A percentile compares a stretch with the other conserved stretches of the same genome.
phyloP scores from a whole-genome alignment of 2,113 vertebrate species.

The Pteropus alecto region DNA sequence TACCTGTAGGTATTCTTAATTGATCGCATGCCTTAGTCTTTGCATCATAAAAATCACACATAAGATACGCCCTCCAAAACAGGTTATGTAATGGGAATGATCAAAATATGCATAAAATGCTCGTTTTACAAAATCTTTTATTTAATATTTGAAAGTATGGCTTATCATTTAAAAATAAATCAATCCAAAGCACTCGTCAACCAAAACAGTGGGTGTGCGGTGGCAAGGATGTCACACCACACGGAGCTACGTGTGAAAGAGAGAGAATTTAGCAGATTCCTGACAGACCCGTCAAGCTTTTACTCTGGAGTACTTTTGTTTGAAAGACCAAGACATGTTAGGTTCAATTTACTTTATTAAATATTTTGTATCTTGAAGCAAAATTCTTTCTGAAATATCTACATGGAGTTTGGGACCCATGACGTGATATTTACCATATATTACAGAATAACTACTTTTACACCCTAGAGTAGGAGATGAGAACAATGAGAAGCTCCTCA shows the following conservation, averaged over 20 bases:
- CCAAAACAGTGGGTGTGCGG: neutral
- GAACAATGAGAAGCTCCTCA: neutral
- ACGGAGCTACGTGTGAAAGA: neutral
- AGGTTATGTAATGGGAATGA: neutral
- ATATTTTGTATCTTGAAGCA: neutral
- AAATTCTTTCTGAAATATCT: neutral
- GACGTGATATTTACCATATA: neutral
- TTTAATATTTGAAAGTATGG: neutral
- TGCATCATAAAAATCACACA: constrained; percentile 2
- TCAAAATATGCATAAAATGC: neutral
- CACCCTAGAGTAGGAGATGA: neutral
- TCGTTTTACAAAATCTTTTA: neutral
- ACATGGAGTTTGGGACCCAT: neutral
- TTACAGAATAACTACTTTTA: neutral
- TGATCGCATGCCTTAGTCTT: neutral
- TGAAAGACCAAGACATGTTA: neutral
- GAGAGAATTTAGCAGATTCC: neutral
- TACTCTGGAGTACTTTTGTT: neutral
- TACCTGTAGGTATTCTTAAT: neutral
- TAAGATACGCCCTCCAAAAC: neutral
- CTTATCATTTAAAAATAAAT: constrained; percentile 23
- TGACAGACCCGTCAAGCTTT: neutral
- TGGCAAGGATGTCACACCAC: neutral
- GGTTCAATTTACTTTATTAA: neutral
- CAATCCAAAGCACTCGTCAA: neutral